Evolutionary conservation across 2,888 invertebrate species (phyloP), one percentile per base, ranked within the genome.

Genomic region (Pycnomerus fuliginosus): DNA sequence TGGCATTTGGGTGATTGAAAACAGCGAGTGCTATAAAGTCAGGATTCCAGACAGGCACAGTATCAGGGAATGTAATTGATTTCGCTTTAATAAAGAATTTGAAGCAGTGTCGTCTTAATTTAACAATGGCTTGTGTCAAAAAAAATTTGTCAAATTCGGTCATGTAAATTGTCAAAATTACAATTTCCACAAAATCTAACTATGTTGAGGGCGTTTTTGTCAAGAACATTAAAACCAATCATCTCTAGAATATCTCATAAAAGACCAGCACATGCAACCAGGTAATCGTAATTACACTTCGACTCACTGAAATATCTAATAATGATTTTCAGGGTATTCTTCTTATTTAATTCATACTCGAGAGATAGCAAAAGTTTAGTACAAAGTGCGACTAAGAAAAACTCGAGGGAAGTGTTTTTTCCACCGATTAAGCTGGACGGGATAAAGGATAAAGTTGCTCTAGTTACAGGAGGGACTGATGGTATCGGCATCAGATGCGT

Each of bases 391-490:
- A n/a, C n/a, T n/a, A n/a, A n/a, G n/a, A n/a, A n/a, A n/a, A n/a
- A n/a, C n/a, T n/a, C 27, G 7, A 24, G 25, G 22, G 44, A 44
- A 39, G 29, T 39, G 7, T 44, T 44, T 30, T 34, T 44, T 5
- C 39, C 38, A 3, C 2, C 16, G 5, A 5, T 16, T 8, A 13
- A 5, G 2, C 7, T 11, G 14, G 37, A 41, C 40, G 54, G 53
- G 28, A 44, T 60, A 14, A 55, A 50, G 16, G 59, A 60, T 35
- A 67, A 65, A 55, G 55, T 64, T 14, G 65, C 61, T 16, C 33
- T 68, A 1, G 60, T 80, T 3, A 78, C 77, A 1, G 79, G 79
- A 1, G 79, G 74, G 8, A 75, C 77, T 0, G 66, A 64, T 5
- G 76, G 77, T 1, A 74, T 79, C 28, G 79, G 79, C 1, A 67